Base-by-base conservation (phyloP, 2,888 invertebrate species). In the Dysmachus trigonus region DNA sequence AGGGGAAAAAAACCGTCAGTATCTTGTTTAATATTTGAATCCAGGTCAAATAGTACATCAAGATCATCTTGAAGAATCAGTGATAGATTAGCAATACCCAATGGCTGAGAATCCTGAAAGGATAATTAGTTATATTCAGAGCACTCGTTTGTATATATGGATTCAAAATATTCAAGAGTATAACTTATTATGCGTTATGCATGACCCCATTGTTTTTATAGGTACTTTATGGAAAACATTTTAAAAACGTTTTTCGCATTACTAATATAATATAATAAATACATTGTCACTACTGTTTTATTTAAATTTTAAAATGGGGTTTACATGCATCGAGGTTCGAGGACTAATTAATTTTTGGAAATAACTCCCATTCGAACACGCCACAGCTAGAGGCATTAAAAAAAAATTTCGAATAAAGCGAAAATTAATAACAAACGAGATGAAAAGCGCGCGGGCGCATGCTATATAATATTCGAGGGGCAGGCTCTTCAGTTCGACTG, bases 401-500 rank as follows among this genome's bases (percentile, higher is more conserved):
- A 62, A 62, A 53, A 62, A 10, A 27, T 62, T 2, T 62, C 10
- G 3, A 1, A 62, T 27, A 53, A 53, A 81, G 6, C 7, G 27
- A 22, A 81, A 81, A 81, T 81, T 81, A 81, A 81, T 81, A 81
- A 81, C 31, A 81, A 81, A 81, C 81, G 81, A 81, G 81, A 53
- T 81, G 18, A 77, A 77, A 47, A 77, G 77, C 6, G 73, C 31
- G 33, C 33, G 77, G 1, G 73, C 31, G 33, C 33, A 73, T 35
- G 81, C 81, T 53, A 81, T 53, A 81, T 18, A 33, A 33, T 81
- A 62, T 31, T 5, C 62, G 31, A 81, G 81, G 22, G n/a, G n/a
- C n/a, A 62, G 81, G 53, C 8, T 6, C 27, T 81, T 53, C 0
- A 81, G 53, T n/a, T 33, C 27, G 18, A 53, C n/a, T 81, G 51